Conservation (phyloP, 2,888 invertebrate genomes). For the Hanleya hanleyi region DNA sequence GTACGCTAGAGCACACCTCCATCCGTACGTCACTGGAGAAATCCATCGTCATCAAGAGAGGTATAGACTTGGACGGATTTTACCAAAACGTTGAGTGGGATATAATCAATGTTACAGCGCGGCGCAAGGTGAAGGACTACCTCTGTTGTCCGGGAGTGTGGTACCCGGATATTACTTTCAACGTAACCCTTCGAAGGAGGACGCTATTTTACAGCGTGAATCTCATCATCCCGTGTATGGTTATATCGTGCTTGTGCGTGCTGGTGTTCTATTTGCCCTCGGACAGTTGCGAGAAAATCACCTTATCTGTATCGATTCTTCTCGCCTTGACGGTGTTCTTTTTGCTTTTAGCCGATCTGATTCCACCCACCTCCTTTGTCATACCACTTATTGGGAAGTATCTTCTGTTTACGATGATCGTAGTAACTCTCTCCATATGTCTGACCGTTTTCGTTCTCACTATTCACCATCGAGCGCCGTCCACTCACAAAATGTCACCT, state of each 20-base stretch:
- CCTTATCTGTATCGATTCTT: conserved; percentile 95
- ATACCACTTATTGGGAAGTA: conserved; percentile 95
- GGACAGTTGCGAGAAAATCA: conserved; percentile 98
- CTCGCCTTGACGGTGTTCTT: conserved; percentile 99
- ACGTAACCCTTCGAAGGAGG: conserved; percentile 73
- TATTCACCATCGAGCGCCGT: conserved; percentile 97
- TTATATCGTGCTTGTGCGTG: conserved; percentile 96
- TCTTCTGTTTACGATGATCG: conserved; percentile 98
- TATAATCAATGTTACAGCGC: conserved; percentile 78
- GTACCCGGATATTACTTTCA: conserved; percentile 74
- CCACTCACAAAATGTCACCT: conserved; percentile 97
- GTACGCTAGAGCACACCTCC: conserved; percentile 33
- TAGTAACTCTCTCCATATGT: conserved; percentile 96
- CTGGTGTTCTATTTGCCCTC: conserved; percentile 98
- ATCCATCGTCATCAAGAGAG: conserved; percentile 55
- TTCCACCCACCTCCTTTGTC: conserved; percentile 97
- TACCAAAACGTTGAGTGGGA: conserved; percentile 73
- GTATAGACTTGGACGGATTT: conserved; percentile 71
- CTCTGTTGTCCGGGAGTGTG: conserved; percentile 71
- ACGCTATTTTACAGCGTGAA: conserved; percentile 97
- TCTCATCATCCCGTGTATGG: conserved; percentile 96
- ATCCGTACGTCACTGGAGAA: conserved; percentile 8
- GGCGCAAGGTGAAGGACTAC: conserved; percentile 76
- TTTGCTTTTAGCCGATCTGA: conserved; percentile 97
- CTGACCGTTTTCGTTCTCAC: conserved; percentile 97